A percentile compares a stretch with the other conserved stretches of the same genome.
phyloP scores from a whole-genome alignment of 37 sponge, comb jelly and placozoan genomes.

The Agelas oroides region DNA sequence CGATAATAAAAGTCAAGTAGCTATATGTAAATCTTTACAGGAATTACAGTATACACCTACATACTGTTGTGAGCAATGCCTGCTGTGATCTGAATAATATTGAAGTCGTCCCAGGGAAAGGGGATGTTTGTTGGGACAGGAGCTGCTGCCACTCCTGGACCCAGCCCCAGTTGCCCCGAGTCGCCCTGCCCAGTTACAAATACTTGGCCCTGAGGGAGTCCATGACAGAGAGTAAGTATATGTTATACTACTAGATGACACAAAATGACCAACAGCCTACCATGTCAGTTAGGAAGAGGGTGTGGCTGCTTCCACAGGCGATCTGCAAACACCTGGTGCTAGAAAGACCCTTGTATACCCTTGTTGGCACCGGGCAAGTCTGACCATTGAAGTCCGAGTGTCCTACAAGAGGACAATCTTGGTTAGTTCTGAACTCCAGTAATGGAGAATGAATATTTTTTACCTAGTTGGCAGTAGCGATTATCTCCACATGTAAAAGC shows the following conservation, averaged over 20 bases:
- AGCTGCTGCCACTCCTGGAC: constrained; percentile 16
- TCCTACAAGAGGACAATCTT: constrained; percentile 24
- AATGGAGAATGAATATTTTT: too few relatives aligned
- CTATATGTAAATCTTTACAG: background rate
- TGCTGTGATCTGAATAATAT: constrained; percentile 52
- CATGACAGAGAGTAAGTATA: background rate
- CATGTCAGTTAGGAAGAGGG: constrained; percentile 70
- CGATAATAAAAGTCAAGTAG: background rate
- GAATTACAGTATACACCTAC: background rate
- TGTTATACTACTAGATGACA: too few relatives aligned
- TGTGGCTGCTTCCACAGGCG: constrained; percentile 76
- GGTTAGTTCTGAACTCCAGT: too few relatives aligned
- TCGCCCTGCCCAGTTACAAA: constrained; percentile 67
- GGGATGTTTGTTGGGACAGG: constrained; percentile 43
- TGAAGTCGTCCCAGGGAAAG: constrained; percentile 28
- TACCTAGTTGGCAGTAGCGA: constrained; percentile 70
- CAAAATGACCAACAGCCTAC: constrained; percentile 8
- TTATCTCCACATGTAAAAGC: constrained; percentile 66
- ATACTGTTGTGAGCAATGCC: constrained; percentile 74
- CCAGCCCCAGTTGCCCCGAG: constrained; percentile 77
- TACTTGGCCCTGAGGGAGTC: constrained; percentile 54
- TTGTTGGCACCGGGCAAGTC: constrained; percentile 31
- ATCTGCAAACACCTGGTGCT: constrained; percentile 38
- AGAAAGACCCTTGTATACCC: constrained; percentile 9
- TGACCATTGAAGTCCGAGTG: constrained; percentile 27